Evolutionary conservation across 2,113 vertebrate species (phyloP).

Genomic region (pig (Sus scrofa)): DNA sequence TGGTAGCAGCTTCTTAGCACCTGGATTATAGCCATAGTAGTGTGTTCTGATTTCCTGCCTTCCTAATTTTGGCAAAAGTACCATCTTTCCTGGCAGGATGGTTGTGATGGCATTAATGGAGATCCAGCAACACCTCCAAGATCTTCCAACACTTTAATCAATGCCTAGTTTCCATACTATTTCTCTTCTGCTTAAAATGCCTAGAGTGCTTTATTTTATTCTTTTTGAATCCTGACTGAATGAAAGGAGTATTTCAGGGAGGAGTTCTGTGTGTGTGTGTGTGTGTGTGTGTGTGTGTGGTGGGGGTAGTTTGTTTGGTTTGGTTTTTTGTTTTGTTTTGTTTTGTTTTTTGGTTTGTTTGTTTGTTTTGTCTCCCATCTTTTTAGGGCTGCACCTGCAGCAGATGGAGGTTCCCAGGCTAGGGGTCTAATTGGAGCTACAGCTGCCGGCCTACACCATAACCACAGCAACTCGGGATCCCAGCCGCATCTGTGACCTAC

Average conservation of each 20-base stretch:
- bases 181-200: slow-evolving; percentile 22
- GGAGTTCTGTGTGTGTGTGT: not conserved
- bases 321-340: too few relatives aligned
- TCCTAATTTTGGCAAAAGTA: not conserved
- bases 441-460: too few relatives aligned
- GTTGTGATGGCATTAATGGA: not conserved
- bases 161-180: not conserved
- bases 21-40: not conserved
- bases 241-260: slow-evolving; percentile 14
- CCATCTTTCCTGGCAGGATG: not conserved
- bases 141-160: slow-evolving; percentile 7
- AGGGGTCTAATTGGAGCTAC: too few relatives aligned
- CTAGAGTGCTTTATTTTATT: not conserved
- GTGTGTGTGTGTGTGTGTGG: too few relatives aligned
- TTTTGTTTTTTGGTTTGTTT: too few relatives aligned
- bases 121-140: not conserved
- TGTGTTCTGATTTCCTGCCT: not conserved
- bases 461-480: too few relatives aligned
- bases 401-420: too few relatives aligned
- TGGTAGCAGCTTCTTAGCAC: not conserved
- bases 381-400: too few relatives aligned
- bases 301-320: too few relatives aligned
- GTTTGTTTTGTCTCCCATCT: too few relatives aligned
- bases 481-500: too few relatives aligned
- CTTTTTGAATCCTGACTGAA: not conserved